Base-by-base conservation (phyloP, 2,888 invertebrate species). In the Cyrtodaria siliqua region DNA sequence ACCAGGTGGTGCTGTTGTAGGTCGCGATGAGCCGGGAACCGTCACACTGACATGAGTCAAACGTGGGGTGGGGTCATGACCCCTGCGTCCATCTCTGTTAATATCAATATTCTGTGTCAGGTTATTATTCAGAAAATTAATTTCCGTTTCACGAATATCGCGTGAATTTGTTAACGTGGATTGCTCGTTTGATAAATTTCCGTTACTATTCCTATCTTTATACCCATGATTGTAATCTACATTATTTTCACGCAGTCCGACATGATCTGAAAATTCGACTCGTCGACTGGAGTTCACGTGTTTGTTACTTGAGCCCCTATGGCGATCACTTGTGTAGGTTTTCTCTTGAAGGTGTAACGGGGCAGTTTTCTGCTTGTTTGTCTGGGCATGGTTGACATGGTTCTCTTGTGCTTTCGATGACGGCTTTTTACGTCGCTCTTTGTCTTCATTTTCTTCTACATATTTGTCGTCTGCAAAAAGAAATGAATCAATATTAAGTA, bases 111-210 rank as follows among this genome's bases (percentile, higher is more conserved):
- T 68, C 23, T 47, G 62, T 14, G 81, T 81, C 20, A 81, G 71
- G 64, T 86, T 70, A 60, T 88, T 85, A 64, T 90, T 90, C 20
- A 90, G 71, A 72, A 90, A 90, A 53, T 86, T 78, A 33, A 90
- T 86, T 57, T 90, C 87, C 0, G 90, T 89, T 71, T 90, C 88
- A 38, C 89, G 73, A 33, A 89, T 79, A 49, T 88, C 88, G 6
- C 86, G 67, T 18, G 88, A 86, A 76, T 88, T 86, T 27, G 88
- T 89, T 27, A 87, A 62, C 2, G 87, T 87, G 8, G 84, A 81
- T 50, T 86, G 80, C 47, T 73, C 72, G 50, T 63, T 52, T 16
- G 61, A 44, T 24, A 53, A 26, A 26, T 26, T 64, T 26, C 61
- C 66, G 26, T 40, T n/a, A 52, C 27, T 26, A 27, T 38, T 61